Evolutionary conservation across 2,888 invertebrate species (phyloP).

Genomic region (Idaea straminata): DNA sequence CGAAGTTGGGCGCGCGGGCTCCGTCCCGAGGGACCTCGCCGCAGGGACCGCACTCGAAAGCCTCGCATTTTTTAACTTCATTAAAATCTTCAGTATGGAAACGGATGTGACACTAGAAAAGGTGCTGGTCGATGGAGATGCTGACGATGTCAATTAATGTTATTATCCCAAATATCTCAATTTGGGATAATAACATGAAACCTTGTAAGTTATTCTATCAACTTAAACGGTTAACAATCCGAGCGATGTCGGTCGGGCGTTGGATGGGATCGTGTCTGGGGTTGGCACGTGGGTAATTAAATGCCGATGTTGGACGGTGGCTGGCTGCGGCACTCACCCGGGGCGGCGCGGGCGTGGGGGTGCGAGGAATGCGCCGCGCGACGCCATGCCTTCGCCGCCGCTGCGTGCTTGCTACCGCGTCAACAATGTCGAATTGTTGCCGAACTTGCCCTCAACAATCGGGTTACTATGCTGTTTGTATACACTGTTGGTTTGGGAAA

Average conservation of each 20-base stretch:
- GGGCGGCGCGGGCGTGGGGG: slow-evolving; percentile 48
- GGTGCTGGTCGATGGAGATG: too few relatives aligned
- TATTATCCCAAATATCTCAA: slow-evolving; percentile 32
- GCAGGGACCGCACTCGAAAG: slow-evolving; percentile 64
- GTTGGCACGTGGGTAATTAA: slow-evolving; percentile 76
- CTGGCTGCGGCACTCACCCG: slow-evolving; percentile 57
- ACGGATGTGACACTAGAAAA: neutral
- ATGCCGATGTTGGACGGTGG: slow-evolving; percentile 58
- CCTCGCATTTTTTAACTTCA: slow-evolving; percentile 20
- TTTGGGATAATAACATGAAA: slow-evolving; percentile 38
- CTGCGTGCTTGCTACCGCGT: slow-evolving; percentile 47
- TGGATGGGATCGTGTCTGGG: slow-evolving; percentile 49
- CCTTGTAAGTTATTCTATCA: slow-evolving; percentile 60
- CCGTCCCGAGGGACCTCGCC: slow-evolving; percentile 63
- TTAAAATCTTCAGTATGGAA: neutral
- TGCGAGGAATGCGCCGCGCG: slow-evolving; percentile 37
- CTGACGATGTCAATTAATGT: slow-evolving; percentile 14
- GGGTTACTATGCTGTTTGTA: slow-evolving; percentile 29
- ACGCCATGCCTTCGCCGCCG: slow-evolving; percentile 31
- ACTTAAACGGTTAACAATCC: slow-evolving; percentile 63
- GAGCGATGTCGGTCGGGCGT: slow-evolving; percentile 56
- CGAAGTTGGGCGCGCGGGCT: slow-evolving; percentile 79
- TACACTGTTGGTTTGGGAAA: slow-evolving; percentile 15
- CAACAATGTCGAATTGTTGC: slow-evolving; percentile 62
- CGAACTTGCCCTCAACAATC: slow-evolving; percentile 44